These are phyloP conservation scores for Abrostola tripartita DNA, from an alignment of 2,888 invertebrate species.

Conservation along the genomic window DNA sequence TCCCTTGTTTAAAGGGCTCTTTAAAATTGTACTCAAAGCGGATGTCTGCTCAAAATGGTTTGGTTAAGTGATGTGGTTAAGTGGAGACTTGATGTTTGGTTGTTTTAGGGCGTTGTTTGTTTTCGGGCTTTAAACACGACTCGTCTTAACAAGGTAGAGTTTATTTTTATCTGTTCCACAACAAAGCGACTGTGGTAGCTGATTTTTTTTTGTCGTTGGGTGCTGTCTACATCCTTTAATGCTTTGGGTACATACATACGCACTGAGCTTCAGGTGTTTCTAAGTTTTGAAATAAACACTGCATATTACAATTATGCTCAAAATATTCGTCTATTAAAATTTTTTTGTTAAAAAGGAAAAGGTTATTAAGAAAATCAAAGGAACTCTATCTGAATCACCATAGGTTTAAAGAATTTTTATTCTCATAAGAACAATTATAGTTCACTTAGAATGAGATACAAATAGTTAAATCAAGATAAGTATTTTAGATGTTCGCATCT, in stretches of 20 bases:
- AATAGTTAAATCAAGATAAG: no score
- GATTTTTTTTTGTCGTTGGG: slow-evolving; percentile 48
- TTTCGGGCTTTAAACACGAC: slow-evolving; percentile 78
- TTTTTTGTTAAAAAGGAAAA: no score
- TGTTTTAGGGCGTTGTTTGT: slow-evolving; percentile 85
- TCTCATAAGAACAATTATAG: no score
- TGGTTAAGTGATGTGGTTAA: slow-evolving; percentile 83
- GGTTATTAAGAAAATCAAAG: no score
- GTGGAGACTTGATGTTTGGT: slow-evolving; percentile 84
- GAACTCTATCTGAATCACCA: no score
- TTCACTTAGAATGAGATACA: no score
- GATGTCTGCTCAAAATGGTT: slow-evolving; percentile 73
- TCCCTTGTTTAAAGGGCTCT: slow-evolving; percentile 47
- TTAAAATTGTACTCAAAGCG: slow-evolving; percentile 53
- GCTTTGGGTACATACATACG: slow-evolving; percentile 38
- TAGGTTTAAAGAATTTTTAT: no score
- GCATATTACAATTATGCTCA: no score
- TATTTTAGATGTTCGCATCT: no score
- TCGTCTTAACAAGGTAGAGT: slow-evolving; percentile 79
- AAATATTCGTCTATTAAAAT: no score
- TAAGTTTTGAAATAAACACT: slow-evolving; percentile 6
- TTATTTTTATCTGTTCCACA: slow-evolving; percentile 75
- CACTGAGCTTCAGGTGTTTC: slow-evolving; percentile 25
- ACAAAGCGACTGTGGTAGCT: slow-evolving; percentile 63
- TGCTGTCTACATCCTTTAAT: slow-evolving; percentile 50